These are phyloP conservation scores for Stegophylla sp. DNA, from an alignment of 2,888 invertebrate genomes.

Conservation along the genomic window DNA sequence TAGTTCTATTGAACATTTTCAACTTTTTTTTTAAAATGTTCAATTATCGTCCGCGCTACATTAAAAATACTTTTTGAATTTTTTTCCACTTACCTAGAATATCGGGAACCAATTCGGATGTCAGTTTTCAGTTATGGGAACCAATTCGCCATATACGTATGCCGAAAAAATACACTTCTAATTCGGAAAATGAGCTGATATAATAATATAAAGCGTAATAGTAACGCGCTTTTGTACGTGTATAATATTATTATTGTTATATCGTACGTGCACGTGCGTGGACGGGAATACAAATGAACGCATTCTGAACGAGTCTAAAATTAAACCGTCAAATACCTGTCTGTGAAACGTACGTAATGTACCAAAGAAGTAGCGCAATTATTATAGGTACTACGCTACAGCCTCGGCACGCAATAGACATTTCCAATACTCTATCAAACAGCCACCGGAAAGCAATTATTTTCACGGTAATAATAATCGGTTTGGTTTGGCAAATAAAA, in stretches of 20 bases:
- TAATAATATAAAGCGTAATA: background rate
- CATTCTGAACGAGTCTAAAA: background rate
- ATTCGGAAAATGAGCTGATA: background rate
- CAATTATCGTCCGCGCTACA: too few species aligned
- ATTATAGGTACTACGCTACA: background rate
- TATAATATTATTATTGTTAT: background rate
- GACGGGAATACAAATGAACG: background rate
- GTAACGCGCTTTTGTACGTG: background rate
- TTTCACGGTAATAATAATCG: too few species aligned
- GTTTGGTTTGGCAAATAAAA: too few species aligned
- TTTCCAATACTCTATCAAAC: conserved; percentile 17
- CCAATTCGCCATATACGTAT: too few species aligned
- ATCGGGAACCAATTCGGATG: too few species aligned
- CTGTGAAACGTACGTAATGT: background rate
- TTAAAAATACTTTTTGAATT: too few species aligned
- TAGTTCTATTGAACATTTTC: too few species aligned
- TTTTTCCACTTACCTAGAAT: too few species aligned
- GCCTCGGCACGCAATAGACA: conserved; percentile 15
- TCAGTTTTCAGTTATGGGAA: too few species aligned
- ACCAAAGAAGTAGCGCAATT: too few species aligned
- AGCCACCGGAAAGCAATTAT: conserved; percentile 1
- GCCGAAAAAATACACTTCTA: background rate
- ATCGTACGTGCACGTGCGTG: background rate
- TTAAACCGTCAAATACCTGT: background rate
- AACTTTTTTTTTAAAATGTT: too few species aligned